Base-by-base conservation (phyloP, 2,797 vertebrate species). In the Anguilla obscura region DNA sequence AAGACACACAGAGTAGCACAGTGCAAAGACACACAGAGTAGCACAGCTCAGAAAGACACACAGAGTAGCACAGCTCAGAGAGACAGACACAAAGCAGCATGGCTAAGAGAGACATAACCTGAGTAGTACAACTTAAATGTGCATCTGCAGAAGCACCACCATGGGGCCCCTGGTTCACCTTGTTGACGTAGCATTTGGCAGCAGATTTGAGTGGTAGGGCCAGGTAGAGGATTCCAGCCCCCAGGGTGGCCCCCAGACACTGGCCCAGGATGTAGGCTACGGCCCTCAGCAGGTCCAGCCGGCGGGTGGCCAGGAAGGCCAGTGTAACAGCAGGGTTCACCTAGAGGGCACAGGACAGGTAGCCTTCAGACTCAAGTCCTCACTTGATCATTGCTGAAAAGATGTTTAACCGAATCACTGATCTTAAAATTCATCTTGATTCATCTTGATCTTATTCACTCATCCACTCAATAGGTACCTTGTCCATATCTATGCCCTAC, bases 241-340 rank as follows among this genome's bases (percentile, higher is more conserved):
- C 96, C 88, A 97, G 89, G 50, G 90, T 92, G 52, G 96, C 96
- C 33, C 96, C 97, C 86, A 95, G n/a, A 91, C 96, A 97, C 92
- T 98, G 97, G 2, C 96, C 96, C 85, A 94, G 79, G 4, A 97
- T 83, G 48, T 93, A 96, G 76, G 92, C 86, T 0, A 94, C 33
- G 0, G 93, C 95, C 3, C 92, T 94, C 86, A 97, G 93, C 10
- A 92, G 88, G 0, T 97, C 95, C 88, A 97, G 90, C 87, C 92
- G 95, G 89, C 95, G 95, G 21, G 96, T 96, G 90, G 95, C 96
- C 91, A 97, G 89, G 86, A 97, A 92, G 2, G 96, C 95, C 92
- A 97, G 90, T 30, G 96, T 97, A 87, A 98, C 90, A 0, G 97
- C 96, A 0, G 97, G 97, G 93, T 97, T 98, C 90, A 97, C 95